These are phyloP conservation scores for Arnoldichthys spilopterus DNA, from an alignment of 2,797 vertebrate genomes.

Conservation along the genomic window DNA sequence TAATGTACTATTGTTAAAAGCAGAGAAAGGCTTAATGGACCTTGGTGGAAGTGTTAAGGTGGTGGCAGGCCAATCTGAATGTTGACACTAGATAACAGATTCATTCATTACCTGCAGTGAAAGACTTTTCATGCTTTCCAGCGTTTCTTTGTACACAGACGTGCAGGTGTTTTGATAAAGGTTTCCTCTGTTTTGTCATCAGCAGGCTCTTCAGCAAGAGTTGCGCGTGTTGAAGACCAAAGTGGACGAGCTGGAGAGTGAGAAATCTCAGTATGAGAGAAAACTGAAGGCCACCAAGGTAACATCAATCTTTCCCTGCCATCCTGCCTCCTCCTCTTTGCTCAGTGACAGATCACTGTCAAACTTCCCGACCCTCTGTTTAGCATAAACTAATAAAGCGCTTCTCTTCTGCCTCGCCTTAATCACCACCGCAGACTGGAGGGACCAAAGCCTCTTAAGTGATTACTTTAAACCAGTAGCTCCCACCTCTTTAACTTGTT, in stretches of 20 bases:
- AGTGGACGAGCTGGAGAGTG: conserved; percentile 92
- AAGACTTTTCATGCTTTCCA: neutral
- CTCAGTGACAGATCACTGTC: neutral
- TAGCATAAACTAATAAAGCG: neutral
- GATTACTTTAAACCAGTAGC: conserved; percentile 39
- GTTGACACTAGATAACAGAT: neutral
- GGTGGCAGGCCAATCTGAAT: conserved; percentile 12
- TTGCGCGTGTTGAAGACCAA: conserved; percentile 87
- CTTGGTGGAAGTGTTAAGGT: conserved; percentile 22
- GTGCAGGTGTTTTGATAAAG: neutral
- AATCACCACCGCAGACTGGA: neutral
- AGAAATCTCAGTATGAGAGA: conserved; percentile 91
- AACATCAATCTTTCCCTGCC: conserved; percentile 49
- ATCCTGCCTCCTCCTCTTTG: neutral
- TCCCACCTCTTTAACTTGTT: conserved; percentile 17
- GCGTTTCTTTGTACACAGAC: neutral
- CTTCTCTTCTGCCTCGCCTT: neutral
- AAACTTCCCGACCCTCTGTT: neutral
- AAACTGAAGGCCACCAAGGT: conserved; percentile 95
- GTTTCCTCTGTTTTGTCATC: conserved; percentile 42
- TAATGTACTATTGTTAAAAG: neutral
- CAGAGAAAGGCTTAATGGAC: neutral
- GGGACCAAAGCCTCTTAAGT: conserved; percentile 1
- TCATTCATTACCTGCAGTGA: neutral
- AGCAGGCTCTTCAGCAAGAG: conserved; percentile 87